A percentile compares a stretch with the other conserved stretches of the same genome.
Conservation (phyloP, 1,140 invertebrate species). For the Colletes gigas region DNA sequence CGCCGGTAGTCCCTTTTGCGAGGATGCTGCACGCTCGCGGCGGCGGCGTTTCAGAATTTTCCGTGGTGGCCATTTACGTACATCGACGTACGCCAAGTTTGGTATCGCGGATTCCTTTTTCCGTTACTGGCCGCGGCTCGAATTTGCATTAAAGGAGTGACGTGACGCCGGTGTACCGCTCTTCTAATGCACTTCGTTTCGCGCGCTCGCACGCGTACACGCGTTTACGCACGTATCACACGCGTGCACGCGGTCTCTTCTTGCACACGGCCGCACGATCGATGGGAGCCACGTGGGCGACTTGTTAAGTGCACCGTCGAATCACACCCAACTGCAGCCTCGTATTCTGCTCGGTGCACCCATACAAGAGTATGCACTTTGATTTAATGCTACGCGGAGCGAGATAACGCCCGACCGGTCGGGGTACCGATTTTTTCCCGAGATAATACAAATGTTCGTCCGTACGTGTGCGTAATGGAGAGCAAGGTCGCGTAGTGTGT, state of each 20-base stretch:
- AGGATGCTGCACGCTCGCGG: background rate
- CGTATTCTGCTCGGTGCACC: constrained; percentile 36
- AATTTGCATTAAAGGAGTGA: constrained; percentile 52
- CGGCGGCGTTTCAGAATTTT: constrained; percentile 40
- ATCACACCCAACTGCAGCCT: constrained; percentile 55
- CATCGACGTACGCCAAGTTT: constrained; percentile 25
- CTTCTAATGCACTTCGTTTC: constrained; percentile 45
- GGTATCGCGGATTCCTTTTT: constrained; percentile 43
- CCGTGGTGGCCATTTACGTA: constrained; percentile 41
- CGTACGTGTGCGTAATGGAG: constrained; percentile 23
- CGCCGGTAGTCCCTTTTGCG: constrained; percentile 30
- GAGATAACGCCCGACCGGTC: constrained; percentile 48
- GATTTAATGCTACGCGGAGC: constrained; percentile 56
- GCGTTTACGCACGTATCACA: background rate
- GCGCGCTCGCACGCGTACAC: background rate
- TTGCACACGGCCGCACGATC: constrained; percentile 8
- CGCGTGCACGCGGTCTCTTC: background rate
- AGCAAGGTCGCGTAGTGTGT: constrained; percentile 42
- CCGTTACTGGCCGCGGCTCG: constrained; percentile 1
- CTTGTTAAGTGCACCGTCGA: constrained; percentile 67
- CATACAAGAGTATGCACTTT: constrained; percentile 52
- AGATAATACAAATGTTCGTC: constrained; percentile 42
- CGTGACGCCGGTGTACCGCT: constrained; percentile 27
- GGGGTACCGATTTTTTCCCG: constrained; percentile 16
- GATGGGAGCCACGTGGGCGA: constrained; percentile 64